Conservation (phyloP, 2,888 invertebrate species). For the Drosophila lacicola region DNA sequence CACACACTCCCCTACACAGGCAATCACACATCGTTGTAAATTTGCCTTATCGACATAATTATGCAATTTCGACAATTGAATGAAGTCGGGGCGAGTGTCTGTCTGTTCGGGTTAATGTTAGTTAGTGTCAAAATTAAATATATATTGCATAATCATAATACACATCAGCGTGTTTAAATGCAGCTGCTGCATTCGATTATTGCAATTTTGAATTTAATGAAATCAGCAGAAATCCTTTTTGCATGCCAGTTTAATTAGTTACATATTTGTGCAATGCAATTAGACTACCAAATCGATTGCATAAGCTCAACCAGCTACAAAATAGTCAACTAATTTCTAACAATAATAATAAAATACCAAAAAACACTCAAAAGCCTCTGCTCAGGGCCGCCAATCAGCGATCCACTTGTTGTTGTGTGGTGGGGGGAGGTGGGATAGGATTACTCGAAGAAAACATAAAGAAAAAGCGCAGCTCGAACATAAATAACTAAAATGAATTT, state of each 20-base stretch:
- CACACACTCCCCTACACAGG: slow-evolving; percentile 5
- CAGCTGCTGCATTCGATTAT: slow-evolving; percentile 20
- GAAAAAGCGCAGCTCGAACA: slow-evolving; percentile 67
- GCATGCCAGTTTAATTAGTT: slow-evolving; percentile 29
- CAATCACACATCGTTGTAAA: slow-evolving; percentile 42
- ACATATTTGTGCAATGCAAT: slow-evolving; percentile 21
- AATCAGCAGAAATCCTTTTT: slow-evolving; percentile 38
- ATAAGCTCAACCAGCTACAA: slow-evolving; percentile 24
- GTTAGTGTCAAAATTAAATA: slow-evolving; percentile 19
- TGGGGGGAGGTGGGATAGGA: neutral
- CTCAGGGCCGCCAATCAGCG: slow-evolving; percentile 67
- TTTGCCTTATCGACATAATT: slow-evolving; percentile 73
- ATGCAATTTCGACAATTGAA: slow-evolving; percentile 67
- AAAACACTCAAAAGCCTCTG: slow-evolving; percentile 47
- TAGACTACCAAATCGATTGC: slow-evolving; percentile 26
- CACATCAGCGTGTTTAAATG: slow-evolving; percentile 30
- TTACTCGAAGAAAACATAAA: slow-evolving; percentile 23
- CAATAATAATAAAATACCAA: slow-evolving; percentile 23
- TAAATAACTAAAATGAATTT: slow-evolving; percentile 73
- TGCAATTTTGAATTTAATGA: slow-evolving; percentile 17
- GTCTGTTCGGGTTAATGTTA: slow-evolving; percentile 36
- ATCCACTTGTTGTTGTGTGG: slow-evolving; percentile 49
- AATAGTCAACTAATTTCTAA: slow-evolving; percentile 36
- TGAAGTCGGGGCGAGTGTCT: slow-evolving; percentile 48
- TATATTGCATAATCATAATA: slow-evolving; percentile 38